Evolutionary conservation across 2,113 vertebrate species (phyloP), one percentile per base, ranked within the genome.

Genomic region (Struthidea cinerea): DNA sequence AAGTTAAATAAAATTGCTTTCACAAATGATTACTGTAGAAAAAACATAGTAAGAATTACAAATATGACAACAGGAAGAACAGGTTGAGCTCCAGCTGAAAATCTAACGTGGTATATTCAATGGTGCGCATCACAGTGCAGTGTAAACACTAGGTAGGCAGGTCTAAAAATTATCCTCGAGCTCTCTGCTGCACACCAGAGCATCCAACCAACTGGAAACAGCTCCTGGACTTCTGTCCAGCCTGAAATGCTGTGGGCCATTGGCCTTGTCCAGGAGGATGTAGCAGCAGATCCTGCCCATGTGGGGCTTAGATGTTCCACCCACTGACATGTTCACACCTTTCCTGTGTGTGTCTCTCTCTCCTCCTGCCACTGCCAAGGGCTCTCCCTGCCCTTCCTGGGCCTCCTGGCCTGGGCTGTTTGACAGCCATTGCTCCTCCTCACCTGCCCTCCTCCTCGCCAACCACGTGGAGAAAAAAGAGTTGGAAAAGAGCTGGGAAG

Each of bases 391-490:
- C 68, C 33, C 53, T 71, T 57, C 35, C 23, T 9, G 28, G 11
- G 20, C 28, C 33, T 71, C 35, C 42, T 16, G 11, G 57, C 27
- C 30, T 16, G 28, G 59, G n/a, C 35, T 55, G 30, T 59, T 28
- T 15, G 60, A 16, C 46, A 55, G 39, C 39, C 26, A 6, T 9
- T 24, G 55, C 10, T 3, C 59, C 41, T 76, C 64, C 41, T 82
- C 60, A 24, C 28, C n/a, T 27, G 47, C 32, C 17, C n/a, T 57
- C 17, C 55, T 56, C n/a, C 81, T 77, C 0, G 0, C 24, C 60
- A 61, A 1, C 24, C 56, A 23, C 0, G 0, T 6, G 16, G 52
- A 61, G 33, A 24, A 24, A 21, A 33, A 35, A 21, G 39, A 9
- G 10, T 3, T 52, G 41, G 67, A 33, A 68, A 55, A 67, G 32